Evolutionary conservation across 2,797 vertebrate genomes (phyloP).

Genomic region (Sternotherus odoratus): DNA sequence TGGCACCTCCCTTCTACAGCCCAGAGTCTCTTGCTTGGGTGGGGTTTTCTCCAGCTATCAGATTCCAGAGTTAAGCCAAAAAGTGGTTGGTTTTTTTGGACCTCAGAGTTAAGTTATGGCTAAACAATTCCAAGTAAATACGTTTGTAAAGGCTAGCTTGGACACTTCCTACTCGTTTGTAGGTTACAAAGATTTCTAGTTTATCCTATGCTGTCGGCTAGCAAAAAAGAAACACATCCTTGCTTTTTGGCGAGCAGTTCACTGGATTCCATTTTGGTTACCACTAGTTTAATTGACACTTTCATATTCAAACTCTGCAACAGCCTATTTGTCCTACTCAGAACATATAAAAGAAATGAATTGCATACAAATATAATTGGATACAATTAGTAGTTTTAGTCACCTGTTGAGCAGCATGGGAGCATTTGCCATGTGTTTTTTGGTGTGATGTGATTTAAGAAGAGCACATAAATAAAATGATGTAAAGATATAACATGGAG

Average conservation of each 20-base stretch:
- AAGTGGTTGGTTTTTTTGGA: not conserved
- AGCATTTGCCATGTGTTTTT: not conserved
- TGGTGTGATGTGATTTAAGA: not conserved
- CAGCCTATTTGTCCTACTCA: not conserved
- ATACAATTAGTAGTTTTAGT: constrained; percentile 16
- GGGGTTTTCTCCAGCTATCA: not conserved
- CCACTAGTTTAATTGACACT: not conserved
- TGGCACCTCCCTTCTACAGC: not conserved
- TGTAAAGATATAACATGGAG: not conserved
- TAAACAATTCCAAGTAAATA: not conserved
- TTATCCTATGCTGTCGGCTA: not conserved
- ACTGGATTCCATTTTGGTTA: not conserved
- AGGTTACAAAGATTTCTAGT: not conserved
- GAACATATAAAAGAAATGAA: constrained; percentile 24
- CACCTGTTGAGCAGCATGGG: not conserved
- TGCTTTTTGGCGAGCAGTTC: not conserved
- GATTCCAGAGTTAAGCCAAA: not conserved
- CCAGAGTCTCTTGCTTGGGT: not conserved
- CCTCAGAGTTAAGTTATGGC: not conserved
- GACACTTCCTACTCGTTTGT: not conserved
- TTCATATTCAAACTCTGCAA: not conserved
- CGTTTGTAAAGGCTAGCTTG: not conserved
- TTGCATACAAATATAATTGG: not conserved
- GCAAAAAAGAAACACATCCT: not conserved
- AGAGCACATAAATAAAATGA: not conserved